Conservation (phyloP, 2,797 vertebrate genomes). For the Onychomys torridus region DNA sequence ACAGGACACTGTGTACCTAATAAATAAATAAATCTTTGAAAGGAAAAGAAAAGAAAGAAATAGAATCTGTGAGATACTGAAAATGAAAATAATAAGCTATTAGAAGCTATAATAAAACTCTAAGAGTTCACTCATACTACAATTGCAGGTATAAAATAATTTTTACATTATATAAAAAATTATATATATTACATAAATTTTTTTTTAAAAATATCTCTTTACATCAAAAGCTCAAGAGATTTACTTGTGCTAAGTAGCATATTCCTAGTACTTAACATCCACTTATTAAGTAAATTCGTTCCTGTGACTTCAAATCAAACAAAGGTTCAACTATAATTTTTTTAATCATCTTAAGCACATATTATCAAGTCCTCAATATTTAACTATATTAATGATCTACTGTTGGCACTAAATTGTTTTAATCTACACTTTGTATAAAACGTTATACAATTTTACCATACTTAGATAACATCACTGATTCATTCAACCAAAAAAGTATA, state of each 20-base stretch:
- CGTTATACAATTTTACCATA: constrained; percentile 29
- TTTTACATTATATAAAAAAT: too few species aligned
- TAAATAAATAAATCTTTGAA: too few species aligned
- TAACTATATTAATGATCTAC: constrained; percentile 12
- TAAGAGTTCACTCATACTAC: constrained; percentile 42
- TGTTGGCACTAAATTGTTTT: not conserved
- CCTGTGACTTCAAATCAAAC: constrained; percentile 57
- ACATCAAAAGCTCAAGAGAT: not conserved
- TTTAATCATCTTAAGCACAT: not conserved
- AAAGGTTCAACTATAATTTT: not conserved
- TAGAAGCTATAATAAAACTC: constrained; percentile 46
- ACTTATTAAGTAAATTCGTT: constrained; percentile 53
- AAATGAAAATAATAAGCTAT: constrained; percentile 63
- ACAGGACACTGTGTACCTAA: too few species aligned
- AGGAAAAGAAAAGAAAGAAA: too few species aligned
- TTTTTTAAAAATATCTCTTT: constrained; percentile 7
- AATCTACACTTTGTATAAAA: constrained; percentile 36
- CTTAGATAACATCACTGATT: not conserved
- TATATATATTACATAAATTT: too few species aligned
- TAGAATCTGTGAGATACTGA: not conserved
- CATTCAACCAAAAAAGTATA: not conserved
- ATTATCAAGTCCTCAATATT: not conserved
- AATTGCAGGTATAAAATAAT: constrained; percentile 11
- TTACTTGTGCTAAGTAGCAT: not conserved
- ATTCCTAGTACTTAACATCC: not conserved